These are phyloP conservation scores for Rotaria sp. DNA, from an alignment of 2,888 invertebrate species.

Conservation along the genomic window DNA sequence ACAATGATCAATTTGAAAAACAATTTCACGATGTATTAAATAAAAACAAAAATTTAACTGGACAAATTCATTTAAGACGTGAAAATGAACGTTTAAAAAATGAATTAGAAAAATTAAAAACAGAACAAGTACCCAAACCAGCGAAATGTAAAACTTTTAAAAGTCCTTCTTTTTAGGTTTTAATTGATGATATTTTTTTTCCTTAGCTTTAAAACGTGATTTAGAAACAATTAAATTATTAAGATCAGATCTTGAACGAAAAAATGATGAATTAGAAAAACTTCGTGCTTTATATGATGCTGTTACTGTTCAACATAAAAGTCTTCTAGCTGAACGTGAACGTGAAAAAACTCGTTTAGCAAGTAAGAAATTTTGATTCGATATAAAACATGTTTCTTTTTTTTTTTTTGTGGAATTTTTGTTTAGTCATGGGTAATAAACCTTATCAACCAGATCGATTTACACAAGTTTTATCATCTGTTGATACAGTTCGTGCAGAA, in stretches of 20 bases:
- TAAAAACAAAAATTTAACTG: background rate
- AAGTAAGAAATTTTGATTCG: background rate
- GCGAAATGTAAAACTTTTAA: background rate
- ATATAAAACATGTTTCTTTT: background rate
- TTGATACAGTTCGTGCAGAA: background rate
- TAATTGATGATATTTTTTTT: background rate
- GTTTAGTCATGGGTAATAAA: conserved; percentile 1
- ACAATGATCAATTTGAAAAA: background rate
- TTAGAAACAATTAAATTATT: conserved; percentile 24
- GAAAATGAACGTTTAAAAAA: conserved; percentile 19
- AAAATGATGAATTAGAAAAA: conserved; percentile 25
- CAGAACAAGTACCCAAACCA: background rate
- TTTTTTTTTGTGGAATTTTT: background rate
- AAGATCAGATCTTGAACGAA: background rate
- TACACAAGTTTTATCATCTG: background rate
- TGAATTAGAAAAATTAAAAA: background rate
- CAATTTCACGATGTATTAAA: background rate
- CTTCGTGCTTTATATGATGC: conserved; percentile 18
- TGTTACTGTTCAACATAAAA: conserved; percentile 23
- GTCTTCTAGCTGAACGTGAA: conserved; percentile 15
- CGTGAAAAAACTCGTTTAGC: conserved; percentile 28
- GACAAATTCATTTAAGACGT: background rate
- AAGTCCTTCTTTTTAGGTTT: background rate
- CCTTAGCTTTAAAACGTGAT: background rate
- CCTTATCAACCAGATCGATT: conserved; percentile 6